Base-by-base conservation (phyloP, 2,113 vertebrate genomes). In the Alethe castanea region DNA sequence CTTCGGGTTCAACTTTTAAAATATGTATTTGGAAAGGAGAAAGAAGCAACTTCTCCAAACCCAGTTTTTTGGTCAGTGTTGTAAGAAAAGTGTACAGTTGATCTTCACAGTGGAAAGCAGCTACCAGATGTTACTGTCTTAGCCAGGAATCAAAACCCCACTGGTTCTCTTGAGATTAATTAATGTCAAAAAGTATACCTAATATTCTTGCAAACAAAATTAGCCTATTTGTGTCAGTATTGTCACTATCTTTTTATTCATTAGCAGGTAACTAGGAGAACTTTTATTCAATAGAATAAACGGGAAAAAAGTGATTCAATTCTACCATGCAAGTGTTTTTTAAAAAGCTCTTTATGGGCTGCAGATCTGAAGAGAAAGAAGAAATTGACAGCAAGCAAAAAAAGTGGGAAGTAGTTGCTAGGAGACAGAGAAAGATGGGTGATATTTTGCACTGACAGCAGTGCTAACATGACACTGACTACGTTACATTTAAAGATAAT, bases 391-490 rank as follows among this genome's bases (percentile, higher is more conserved):
- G 79, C 60, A 81, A 76, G 52, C 38, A 80, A 86, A 92, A 86
- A 86, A 93, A 67, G 81, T 94, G 85, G 67, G 64, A 96, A 94
- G 85, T 36, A 26, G 94, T 96, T 96, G 91, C 94, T 96, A 96
- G 81, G 95, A 94, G 44, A 95, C 44, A 0, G 47, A 73, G 81
- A 85, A 90, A 42, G 74, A 90, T 66, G 44, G 62, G 25, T 64
- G 70, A 66, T 94, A 56, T 81, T 92, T 94, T 94, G 47, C 66
- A 94, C 62, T 14, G 1, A 45, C 84, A 92, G 54, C 53, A 70
- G 50, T 62, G 85, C 50, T 91, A 92, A 92, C 50, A 38, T 82
- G 81, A 70, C 81, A 73, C 50, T 78, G 87, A 50, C 66, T 90
- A 3, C 54, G 47, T 54, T 84, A 73, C 23, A 40, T 88, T 82